Base-by-base conservation (phyloP, 2,113 vertebrate genomes). In the Nansenia antarctica region DNA sequence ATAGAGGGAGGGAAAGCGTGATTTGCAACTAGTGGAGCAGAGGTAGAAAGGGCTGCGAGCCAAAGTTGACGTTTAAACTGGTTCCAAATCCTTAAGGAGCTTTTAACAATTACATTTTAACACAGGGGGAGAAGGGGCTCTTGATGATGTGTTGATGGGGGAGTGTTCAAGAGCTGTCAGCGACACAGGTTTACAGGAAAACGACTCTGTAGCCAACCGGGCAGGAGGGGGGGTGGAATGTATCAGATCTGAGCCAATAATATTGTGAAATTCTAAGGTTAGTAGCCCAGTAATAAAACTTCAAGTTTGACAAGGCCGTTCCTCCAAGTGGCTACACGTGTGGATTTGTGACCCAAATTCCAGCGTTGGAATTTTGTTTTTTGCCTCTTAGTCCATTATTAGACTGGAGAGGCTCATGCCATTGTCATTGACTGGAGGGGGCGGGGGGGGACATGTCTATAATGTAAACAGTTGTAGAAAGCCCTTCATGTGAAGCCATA, bases 301-400 rank as follows among this genome's bases (percentile, higher is more conserved):
- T 1, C n/a, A 3, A 18, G 3, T 18, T 45, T 18, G 14, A 31
- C 26, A 3, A 5, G 11, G 14, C 27, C 27, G 14, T 30, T 3
- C 54, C 15, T 29, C 14, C 37, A 20, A 55, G 3, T 15, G n/a
- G 20, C 29, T n/a, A 12, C 27, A 31, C n/a, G 9, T 29, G 26
- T 70, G 58, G 71, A 65, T 53, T 59, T 80, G 30, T 79, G 57
- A 66, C 49, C 63, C 72, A 77, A 62, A 82, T 82, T 82, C 80
- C 82, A 42, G 45, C 11, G 14, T 12, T 35, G 73, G 76, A 82
- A 80, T 85, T 65, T 73, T 66, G 58, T 80, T 87, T 82, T 78
- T 31, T 20, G 39, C 63, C 5, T 39, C 63, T 26, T 2, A 34
- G 31, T 69, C 18, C 24, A n/a, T 27, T 42, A 68, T 77, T 65